Conservation (phyloP, 2,113 vertebrate genomes). For the Archocentrus centrarchus region DNA sequence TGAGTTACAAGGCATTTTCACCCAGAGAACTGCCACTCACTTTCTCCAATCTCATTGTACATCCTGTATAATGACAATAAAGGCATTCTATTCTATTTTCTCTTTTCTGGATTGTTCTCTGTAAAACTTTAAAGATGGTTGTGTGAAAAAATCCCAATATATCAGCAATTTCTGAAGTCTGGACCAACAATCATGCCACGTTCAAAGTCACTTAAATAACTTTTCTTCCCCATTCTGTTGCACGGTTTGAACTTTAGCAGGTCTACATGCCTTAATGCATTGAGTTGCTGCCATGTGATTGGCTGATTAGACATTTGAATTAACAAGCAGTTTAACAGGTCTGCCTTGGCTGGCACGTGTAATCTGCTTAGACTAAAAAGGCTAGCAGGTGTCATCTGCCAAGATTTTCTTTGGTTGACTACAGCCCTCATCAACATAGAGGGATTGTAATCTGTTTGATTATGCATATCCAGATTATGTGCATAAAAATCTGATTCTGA, state of each 20-base stretch:
- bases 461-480: background rate
- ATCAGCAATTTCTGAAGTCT: background rate
- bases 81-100: background rate
- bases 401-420: background rate
- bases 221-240: rapidly evolving
- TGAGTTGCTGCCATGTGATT: background rate
- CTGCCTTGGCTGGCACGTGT: background rate
- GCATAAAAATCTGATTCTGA: too few relatives aligned
- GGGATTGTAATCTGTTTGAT: background rate
- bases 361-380: background rate
- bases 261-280: rapidly evolving
- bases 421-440: too few relatives aligned
- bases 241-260: background rate
- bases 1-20: too few relatives aligned
- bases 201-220: background rate
- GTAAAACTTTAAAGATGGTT: background rate
- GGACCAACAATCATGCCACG: background rate
- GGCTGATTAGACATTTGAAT: background rate
- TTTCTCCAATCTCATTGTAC: too few relatives aligned
- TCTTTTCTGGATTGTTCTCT: background rate
- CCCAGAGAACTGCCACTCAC: too few relatives aligned
- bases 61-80: too few relatives aligned
- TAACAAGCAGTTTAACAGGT: too few relatives aligned
- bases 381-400: background rate
- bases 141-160: background rate